Conservation (phyloP, 30 jellyfish, hydroid and myxozoan genomes). For the Aurelia sp. region DNA sequence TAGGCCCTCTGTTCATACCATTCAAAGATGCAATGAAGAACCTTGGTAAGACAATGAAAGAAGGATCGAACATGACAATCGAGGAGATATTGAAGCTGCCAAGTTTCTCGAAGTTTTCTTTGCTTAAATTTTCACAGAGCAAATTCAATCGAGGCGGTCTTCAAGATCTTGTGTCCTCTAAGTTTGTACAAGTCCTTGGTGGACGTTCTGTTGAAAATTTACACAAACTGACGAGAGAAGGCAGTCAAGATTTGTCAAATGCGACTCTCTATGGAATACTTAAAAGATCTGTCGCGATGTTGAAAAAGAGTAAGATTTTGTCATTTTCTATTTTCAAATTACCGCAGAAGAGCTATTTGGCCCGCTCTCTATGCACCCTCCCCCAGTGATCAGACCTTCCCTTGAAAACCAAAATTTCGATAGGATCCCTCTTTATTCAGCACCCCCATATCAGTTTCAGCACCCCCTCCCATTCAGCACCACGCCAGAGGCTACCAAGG, state of each 20-base stretch:
- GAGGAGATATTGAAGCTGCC: constrained; percentile 7
- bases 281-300: constrained; percentile 6
- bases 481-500: no score
- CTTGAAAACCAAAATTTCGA: no score
- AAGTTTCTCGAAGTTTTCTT: constrained; percentile 2
- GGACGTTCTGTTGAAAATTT: constrained; percentile 32
- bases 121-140: not conserved
- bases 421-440: no score
- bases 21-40: constrained; percentile 24
- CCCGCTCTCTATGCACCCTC: no score
- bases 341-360: no score
- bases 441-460: no score
- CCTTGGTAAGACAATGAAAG: not conserved
- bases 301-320: constrained; percentile 19
- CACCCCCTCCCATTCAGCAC: no score
- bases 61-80: constrained; percentile 17
- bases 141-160: not conserved
- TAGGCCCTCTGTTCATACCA: constrained; percentile 11
- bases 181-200: not conserved
- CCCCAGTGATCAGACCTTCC: no score
- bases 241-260: constrained; percentile 13
- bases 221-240: not conserved
- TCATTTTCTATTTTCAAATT: no score
- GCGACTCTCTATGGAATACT: constrained; percentile 27
- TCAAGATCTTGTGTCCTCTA: not conserved